Conservation (phyloP, 2,113 vertebrate genomes). For the Ageneiosus marmoratus region DNA sequence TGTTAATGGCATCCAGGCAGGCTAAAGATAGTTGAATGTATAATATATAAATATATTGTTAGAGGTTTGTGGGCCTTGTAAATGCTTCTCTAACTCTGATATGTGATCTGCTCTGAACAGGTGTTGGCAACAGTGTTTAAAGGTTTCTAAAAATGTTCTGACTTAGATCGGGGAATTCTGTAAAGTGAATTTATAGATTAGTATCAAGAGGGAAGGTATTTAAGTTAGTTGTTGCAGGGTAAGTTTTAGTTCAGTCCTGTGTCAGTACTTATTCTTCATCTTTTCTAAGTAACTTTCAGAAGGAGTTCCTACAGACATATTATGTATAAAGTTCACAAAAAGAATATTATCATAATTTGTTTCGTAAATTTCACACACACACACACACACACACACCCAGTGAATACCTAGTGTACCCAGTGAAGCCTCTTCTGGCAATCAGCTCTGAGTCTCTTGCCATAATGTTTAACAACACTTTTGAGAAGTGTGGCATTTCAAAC, state of each 20-base stretch:
- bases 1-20: slow-evolving; percentile 61
- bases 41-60: slow-evolving; percentile 42
- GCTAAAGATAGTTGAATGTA: slow-evolving; percentile 63
- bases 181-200: slow-evolving; percentile 36
- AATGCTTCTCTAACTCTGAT: slow-evolving; percentile 16
- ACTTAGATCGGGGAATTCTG: background rate
- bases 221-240: background rate
- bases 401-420: no score
- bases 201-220: background rate
- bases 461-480: background rate
- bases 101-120: slow-evolving; percentile 38
- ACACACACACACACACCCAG: no score
- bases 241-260: background rate
- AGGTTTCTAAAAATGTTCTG: slow-evolving; percentile 33
- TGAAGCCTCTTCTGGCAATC: background rate
- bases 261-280: background rate
- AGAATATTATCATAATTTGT: background rate
- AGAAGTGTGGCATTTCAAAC: background rate
- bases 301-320: background rate
- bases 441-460: background rate
- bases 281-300: background rate
- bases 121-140: slow-evolving; percentile 29
- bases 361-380: no score
- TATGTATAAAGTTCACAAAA: background rate
- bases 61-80: slow-evolving; percentile 42